Evolutionary conservation across 2,113 vertebrate genomes (phyloP), one percentile per base, ranked within the genome.

Genomic region (Helogale parvula): DNA sequence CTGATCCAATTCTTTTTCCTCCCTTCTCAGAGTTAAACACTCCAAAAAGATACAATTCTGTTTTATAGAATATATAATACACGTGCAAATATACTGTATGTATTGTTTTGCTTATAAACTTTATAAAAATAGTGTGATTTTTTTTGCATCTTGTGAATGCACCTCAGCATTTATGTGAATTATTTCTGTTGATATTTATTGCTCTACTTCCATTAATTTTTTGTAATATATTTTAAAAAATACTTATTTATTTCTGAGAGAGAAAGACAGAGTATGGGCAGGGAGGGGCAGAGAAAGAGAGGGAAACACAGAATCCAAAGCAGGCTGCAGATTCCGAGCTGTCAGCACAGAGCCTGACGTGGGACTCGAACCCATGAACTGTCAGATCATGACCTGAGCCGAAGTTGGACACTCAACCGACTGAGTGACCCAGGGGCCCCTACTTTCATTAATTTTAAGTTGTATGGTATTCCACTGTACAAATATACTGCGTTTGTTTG

Each of bases 51-150:
- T 38, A 38, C 1, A 81, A 82, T n/a, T 38, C 33, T 82, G 3
- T 94, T 54, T 89, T 81, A 38, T 85, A 93, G 69, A 69, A 71
- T 63, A 35, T 25, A 50, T 89, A 38, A 12, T 33, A 50, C 31
- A 54, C 21, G 52, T 35, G 29, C 1, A 79, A 16, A 35, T 94
- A 79, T 38, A 95, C 7, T 68, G 15, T 60, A n/a, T n/a, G n/a
- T 92, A 35, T 93, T 84, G 5, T 85, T 92, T 85, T 90, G 29
- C 83, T 93, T 96, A 89, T 63, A 92, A 41, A 90, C 16, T 90
- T 88, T 16, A 38, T 83, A 31, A 85, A 88, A 97, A 27, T 93
- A 86, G 57, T 77, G 9, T 94, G n/a, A n/a, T 31, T 63, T 63
- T 88, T 54, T 84, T 83, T 80, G 50, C 15, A 91, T 7, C 50